These are phyloP conservation scores for Sinonovacula constricta DNA, from an alignment of 1,140 invertebrate genomes.

Conservation along the genomic window DNA sequence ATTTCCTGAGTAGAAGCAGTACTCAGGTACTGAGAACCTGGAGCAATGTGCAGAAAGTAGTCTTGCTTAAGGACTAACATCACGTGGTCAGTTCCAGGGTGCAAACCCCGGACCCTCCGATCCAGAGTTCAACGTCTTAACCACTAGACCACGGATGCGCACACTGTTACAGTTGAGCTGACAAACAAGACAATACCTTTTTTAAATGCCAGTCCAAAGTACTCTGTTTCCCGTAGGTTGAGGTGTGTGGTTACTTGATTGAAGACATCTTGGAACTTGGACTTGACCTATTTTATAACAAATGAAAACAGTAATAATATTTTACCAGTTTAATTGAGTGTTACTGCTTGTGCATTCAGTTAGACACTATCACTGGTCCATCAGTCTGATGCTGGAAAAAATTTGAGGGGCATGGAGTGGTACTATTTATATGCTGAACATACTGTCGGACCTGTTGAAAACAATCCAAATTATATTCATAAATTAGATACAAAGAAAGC, in stretches of 20 bases:
- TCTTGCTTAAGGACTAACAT: too few relatives aligned
- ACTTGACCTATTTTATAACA: slow-evolving; percentile 90
- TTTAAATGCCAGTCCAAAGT: slow-evolving; percentile 89
- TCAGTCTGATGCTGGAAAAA: neutral
- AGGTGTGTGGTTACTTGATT: slow-evolving; percentile 89
- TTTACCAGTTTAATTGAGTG: neutral
- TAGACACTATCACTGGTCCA: neutral
- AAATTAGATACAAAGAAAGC: too few relatives aligned
- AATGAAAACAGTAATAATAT: slow-evolving; percentile 57
- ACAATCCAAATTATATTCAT: neutral
- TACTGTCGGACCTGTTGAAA: neutral
- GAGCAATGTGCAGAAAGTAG: too few relatives aligned
- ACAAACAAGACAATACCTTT: slow-evolving; percentile 81
- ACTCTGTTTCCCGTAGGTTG: slow-evolving; percentile 89
- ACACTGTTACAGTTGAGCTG: neutral
- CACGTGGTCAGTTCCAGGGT: too few relatives aligned
- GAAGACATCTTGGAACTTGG: slow-evolving; percentile 90
- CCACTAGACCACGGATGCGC: too few relatives aligned
- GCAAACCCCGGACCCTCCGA: too few relatives aligned
- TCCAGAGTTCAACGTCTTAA: too few relatives aligned
- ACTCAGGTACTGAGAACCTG: too few relatives aligned
- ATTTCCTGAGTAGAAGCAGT: too few relatives aligned
- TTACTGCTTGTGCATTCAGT: too few relatives aligned
- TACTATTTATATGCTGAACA: neutral
- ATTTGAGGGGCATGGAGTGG: neutral